Base-by-base conservation (phyloP, 92 coral and sea anemone species). In the Parazoanthus swiftii region DNA sequence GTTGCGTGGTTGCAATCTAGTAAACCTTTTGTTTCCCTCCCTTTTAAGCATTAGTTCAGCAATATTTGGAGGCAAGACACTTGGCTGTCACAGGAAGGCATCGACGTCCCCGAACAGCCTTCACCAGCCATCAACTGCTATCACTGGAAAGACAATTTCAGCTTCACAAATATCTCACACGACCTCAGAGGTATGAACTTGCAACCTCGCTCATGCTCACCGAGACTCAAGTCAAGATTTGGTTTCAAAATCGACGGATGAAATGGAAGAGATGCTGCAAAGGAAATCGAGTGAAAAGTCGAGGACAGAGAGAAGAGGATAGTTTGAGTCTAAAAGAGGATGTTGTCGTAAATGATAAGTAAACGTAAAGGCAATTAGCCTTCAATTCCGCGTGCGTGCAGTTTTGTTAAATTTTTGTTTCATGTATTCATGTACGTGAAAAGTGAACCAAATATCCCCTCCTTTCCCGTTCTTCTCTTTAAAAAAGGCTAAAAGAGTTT, bases 181-280 rank as follows among this genome's bases (percentile, higher is more conserved):
- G 98, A 65, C 98, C 98, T 35, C 98, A 95, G 81, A 74, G 98
- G 36, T 95, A 95, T 82, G 98, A 95, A 86, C 95, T 95, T 66
- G 95, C 98, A 1, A 95, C 98, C 56, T 82, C 94, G 10, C 94
- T 95, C 37, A 90, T 93, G 98, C 91, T 95, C 29, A 95, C 98
- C 4, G 98, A 95, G 63, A 95, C 98, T 0, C 98, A 95, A 86
- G 95, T 95, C 77, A 95, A 95, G 81, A 95, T 95, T 68, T 95
- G 98, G 98, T 95, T 95, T 82, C 98, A 95, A 90, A 95, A 95
- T 81, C 94, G 98, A 9, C 78, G 98, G 85, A 95, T 95, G 98
- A 95, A 95, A 77, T 95, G 98, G 98, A 95, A 95, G 77, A 81
- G 98, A 74, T 95, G 95, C 81, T 87, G 92, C 71, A 95, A 93